A percentile compares a stretch with the other conserved stretches of the same genome.
phyloP scores from a whole-genome alignment of 2,797 vertebrate genomes.

The Philypnodon macrostomus region DNA sequence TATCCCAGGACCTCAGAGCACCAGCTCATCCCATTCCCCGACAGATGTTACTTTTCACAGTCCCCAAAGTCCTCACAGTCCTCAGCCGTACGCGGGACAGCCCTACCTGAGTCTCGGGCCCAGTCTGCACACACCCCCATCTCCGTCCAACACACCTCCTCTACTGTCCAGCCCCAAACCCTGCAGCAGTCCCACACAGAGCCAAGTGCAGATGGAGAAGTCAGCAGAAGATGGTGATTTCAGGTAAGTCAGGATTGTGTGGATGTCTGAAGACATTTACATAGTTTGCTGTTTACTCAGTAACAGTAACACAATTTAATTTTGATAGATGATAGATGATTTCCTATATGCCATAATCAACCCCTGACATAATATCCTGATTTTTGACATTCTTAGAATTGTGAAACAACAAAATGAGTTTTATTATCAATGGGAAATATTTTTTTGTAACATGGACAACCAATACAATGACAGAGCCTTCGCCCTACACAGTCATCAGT shows the following conservation, averaged over 20 bases:
- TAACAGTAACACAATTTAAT: too few species aligned
- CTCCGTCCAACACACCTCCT: too few species aligned
- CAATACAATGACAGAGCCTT: neutral
- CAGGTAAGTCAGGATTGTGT: conserved; percentile 75
- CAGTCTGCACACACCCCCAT: conserved; percentile 12
- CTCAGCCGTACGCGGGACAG: conserved; percentile 43
- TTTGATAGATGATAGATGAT: too few species aligned
- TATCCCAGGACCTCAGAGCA: conserved; percentile 55
- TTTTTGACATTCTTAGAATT: too few species aligned
- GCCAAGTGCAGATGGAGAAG: conserved; percentile 41
- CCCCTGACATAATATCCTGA: too few species aligned
- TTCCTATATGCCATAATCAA: too few species aligned
- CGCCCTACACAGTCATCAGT: conserved; percentile 38
- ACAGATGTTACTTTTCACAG: conserved; percentile 62
- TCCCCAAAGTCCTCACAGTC: conserved; percentile 55
- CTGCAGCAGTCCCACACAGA: conserved; percentile 39
- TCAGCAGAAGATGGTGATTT: conserved; percentile 65
- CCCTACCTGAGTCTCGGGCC: conserved; percentile 48
- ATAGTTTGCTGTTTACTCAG: too few species aligned
- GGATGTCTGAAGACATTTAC: too few species aligned
- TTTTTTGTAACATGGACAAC: too few species aligned
- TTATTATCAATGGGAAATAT: too few species aligned
- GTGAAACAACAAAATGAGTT: too few species aligned
- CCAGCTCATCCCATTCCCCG: conserved; percentile 60
- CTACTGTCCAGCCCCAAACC: too few species aligned